Conservation (phyloP, 2,113 vertebrate species). For the Myiozetetes cayanensis region DNA sequence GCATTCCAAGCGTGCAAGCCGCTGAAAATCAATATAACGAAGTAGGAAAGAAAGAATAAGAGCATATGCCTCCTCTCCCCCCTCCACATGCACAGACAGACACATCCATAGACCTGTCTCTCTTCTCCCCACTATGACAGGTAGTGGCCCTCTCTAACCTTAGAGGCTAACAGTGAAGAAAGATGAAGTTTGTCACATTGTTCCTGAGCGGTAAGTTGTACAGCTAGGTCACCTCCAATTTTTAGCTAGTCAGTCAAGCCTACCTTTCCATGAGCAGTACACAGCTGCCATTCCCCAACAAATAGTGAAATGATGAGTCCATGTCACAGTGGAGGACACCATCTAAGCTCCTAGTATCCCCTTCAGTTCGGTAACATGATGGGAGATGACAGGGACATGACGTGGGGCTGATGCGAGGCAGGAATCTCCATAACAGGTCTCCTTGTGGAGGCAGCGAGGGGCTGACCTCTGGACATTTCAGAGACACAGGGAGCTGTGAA, state of each 20-base stretch:
- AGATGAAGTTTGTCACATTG: conserved; percentile 59
- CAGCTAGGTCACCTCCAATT: conserved; percentile 24
- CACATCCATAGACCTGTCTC: conserved; percentile 26
- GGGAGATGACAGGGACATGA: conserved; percentile 25
- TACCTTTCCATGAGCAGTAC: neutral
- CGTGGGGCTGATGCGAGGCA: neutral
- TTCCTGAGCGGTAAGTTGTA: neutral
- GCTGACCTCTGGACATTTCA: neutral
- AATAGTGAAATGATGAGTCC: conserved; percentile 35
- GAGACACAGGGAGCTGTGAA: neutral
- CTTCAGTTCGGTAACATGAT: neutral
- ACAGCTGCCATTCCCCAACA: conserved; percentile 29
- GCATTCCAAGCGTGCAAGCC: conserved; percentile 15
- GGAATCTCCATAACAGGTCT: neutral
- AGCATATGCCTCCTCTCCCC: neutral
- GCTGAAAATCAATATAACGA: conserved; percentile 45
- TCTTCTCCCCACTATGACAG: conserved; percentile 23
- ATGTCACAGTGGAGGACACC: neutral
- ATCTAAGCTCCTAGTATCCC: neutral
- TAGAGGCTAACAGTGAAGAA: conserved; percentile 25
- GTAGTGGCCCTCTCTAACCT: conserved; percentile 22
- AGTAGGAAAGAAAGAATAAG: conserved; percentile 32
- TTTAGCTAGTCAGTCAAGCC: conserved; percentile 40
- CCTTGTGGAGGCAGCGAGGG: neutral
- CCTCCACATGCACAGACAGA: neutral